phyloP scores from a whole-genome alignment of 2,888 invertebrate species.

The Saturnia japonica region DNA sequence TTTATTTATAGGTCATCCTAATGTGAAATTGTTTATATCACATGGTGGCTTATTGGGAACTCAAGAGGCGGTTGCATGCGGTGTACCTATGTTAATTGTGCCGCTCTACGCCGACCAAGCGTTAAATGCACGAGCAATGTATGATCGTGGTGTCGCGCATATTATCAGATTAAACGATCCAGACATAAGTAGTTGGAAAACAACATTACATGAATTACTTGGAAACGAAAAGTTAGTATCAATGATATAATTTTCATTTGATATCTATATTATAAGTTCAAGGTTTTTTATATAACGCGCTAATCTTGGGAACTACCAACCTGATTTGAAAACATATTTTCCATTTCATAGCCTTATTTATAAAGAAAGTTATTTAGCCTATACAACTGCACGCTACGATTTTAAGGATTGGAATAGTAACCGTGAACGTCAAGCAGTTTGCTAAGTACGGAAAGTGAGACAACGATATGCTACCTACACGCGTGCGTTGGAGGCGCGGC shows the following conservation, averaged over 20 bases:
- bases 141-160: slow-evolving; percentile 73
- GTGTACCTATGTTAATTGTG: slow-evolving; percentile 79
- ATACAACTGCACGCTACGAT: too few relatives aligned
- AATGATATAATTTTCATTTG: not conserved
- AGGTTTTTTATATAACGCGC: too few relatives aligned
- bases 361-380: too few relatives aligned
- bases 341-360: too few relatives aligned
- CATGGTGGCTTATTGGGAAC: slow-evolving; percentile 84
- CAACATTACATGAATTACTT: slow-evolving; percentile 65
- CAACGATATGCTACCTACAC: too few relatives aligned
- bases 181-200: slow-evolving; percentile 54
- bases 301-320: too few relatives aligned
- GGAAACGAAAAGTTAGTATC: slow-evolving; percentile 67
- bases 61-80: slow-evolving; percentile 82
- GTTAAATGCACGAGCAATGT: slow-evolving; percentile 77
- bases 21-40: slow-evolving; percentile 81
- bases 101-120: slow-evolving; percentile 80
- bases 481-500: too few relatives aligned
- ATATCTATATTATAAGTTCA: too few relatives aligned
- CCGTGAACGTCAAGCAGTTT: too few relatives aligned
- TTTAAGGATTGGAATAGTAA: too few relatives aligned
- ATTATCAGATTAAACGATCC: slow-evolving; percentile 59
- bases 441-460: too few relatives aligned
- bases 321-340: too few relatives aligned
- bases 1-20: slow-evolving; percentile 71